Percentiles rank a stretch among this genome's conserved stretches.
Evolutionary conservation across 2,797 vertebrate genomes (phyloP).

Genomic region (Eutrigla gurnardus): DNA sequence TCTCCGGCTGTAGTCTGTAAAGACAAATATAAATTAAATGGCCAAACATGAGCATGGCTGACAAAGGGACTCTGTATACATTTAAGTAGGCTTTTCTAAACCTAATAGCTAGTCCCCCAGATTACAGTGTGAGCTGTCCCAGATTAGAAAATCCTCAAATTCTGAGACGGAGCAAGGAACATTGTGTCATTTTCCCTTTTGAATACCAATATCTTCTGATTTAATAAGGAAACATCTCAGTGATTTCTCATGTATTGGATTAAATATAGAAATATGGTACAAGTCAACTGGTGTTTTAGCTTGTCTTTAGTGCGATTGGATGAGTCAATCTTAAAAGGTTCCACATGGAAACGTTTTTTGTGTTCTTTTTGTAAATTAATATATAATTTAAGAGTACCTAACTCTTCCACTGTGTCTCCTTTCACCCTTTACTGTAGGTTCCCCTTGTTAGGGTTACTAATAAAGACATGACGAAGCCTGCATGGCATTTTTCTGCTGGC

Average conservation of each 20-base stretch:
- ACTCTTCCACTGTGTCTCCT: background rate
- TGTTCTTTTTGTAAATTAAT: background rate
- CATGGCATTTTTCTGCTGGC: conserved; percentile 4
- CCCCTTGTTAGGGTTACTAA: background rate
- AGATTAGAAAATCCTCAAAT: background rate
- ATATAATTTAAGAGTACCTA: background rate
- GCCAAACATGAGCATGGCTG: background rate
- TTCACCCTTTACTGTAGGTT: background rate
- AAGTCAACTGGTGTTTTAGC: background rate
- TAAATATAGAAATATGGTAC: too few species aligned
- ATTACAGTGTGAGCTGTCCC: background rate
- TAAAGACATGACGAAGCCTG: conserved; percentile 15
- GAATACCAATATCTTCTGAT: too few species aligned
- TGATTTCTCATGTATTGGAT: too few species aligned
- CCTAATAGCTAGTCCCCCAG: background rate
- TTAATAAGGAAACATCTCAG: too few species aligned
- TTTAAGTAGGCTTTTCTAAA: background rate
- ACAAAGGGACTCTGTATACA: too few species aligned
- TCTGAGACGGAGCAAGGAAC: background rate
- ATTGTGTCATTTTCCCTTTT: too few species aligned
- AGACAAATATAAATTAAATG: background rate
- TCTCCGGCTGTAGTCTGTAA: background rate
- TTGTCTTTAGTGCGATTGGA: background rate
- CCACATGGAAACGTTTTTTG: background rate
- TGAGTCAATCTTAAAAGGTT: background rate